Percentiles rank a stretch among this genome's conserved stretches.
Evolutionary conservation across 2,797 vertebrate genomes (phyloP).

Genomic region (Periparus ater): DNA sequence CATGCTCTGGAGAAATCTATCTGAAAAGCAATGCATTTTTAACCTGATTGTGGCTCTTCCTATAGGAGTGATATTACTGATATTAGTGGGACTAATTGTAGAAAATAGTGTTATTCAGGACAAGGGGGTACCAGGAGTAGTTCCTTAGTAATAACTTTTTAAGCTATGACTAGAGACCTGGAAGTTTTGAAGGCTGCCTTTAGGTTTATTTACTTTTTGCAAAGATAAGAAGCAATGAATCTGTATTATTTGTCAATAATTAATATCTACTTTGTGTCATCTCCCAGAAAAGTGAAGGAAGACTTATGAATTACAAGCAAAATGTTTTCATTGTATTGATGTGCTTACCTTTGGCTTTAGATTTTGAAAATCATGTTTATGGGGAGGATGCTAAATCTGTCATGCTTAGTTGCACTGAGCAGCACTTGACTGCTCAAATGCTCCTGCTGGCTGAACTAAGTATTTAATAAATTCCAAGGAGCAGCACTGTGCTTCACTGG

Average conservation of each 20-base stretch:
- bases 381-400: background rate
- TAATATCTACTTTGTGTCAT: background rate
- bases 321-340: background rate
- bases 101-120: background rate
- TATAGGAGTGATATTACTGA: background rate
- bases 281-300: background rate
- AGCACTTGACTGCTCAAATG: background rate
- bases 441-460: background rate
- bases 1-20: background rate
- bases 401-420: background rate
- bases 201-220: background rate
- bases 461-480: constrained; percentile 7
- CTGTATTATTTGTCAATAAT: background rate
- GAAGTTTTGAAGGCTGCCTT: background rate
- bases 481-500: background rate
- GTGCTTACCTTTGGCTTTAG: background rate
- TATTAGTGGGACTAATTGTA: background rate
- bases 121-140: background rate
- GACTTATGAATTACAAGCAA: background rate
- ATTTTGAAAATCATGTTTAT: background rate
- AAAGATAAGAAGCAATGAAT: background rate
- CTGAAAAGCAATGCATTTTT: background rate
- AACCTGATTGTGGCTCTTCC: background rate
- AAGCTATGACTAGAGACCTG: background rate
- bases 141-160: background rate